Base-by-base conservation (phyloP, 2,797 vertebrate species). In the Knipowitschia caucasica region DNA sequence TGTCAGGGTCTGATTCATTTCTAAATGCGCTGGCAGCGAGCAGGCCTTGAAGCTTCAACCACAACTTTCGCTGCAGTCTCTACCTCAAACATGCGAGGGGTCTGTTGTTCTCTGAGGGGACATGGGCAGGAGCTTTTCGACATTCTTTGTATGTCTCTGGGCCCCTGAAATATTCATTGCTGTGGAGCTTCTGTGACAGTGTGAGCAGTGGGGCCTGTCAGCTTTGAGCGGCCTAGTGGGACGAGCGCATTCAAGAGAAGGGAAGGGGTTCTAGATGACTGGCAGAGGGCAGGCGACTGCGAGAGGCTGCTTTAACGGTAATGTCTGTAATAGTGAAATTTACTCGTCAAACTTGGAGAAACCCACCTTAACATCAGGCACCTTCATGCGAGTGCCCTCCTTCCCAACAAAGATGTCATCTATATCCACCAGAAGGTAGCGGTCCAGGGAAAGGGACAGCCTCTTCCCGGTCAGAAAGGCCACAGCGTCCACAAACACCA, bases 351-450 rank as follows among this genome's bases (percentile, higher is more conserved):
- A 46, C 4, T 10, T 47, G 9, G 23, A 33, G 30, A 46, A 24
- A 58, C 78, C 67, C 83, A 98, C 97, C 95, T 99, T 98, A 35
- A 99, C 97, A 0, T 99, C 97, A 20, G 94, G 92, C 79, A 97
- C 94, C 67, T 98, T 98, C 97, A 99, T 99, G 71, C 97, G 92
- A 0, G 97, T 99, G 67, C 97, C 95, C 75, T 99, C 97, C 68
- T 99, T 99, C 77, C 97, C 97, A 60, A 99, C 97, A 25, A 99
- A 99, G 82, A 99, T 99, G 87, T 99, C 97, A 0, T 99, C 97
- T 0, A 99, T 93, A 71, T 99, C 97, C 78, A 99, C 97, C 56
- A 99, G 88, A 64, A 99, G 75, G 81, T 98, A 96, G 68, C 97
- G 95, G 71, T 99, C 95, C 33, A 99, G 84, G 4, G 94, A 92